Conservation (phyloP, 2,888 invertebrate species). For the Phengaris alcon region DNA sequence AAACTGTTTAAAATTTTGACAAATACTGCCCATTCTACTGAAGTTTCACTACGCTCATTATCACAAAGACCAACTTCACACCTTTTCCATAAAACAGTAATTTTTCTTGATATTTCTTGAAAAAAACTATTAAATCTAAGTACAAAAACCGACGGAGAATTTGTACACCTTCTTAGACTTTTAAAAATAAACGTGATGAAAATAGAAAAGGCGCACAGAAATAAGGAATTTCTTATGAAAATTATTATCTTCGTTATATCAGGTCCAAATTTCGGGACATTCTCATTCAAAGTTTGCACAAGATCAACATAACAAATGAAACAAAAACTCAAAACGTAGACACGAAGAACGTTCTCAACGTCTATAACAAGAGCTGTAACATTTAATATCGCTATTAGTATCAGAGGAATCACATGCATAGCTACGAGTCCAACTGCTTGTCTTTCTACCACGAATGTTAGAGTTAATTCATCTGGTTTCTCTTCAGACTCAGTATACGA, state of each 20-base stretch:
- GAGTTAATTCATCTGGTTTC: slow-evolving; percentile 2
- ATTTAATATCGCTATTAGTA: not conserved
- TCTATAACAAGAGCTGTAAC: not conserved
- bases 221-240: not conserved
- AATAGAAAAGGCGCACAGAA: not conserved
- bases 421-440: not conserved
- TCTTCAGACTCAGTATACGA: not conserved
- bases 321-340: not conserved
- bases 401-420: not conserved
- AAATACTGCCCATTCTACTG: not conserved
- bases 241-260: not conserved
- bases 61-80: not conserved
- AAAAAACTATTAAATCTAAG: not conserved
- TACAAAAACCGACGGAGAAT: not conserved
- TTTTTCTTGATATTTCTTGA: not conserved
- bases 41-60: not conserved
- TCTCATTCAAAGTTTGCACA: not conserved
- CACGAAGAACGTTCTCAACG: not conserved
- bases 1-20: not conserved
- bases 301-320: not conserved
- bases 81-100: not conserved
- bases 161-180: not conserved
- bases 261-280: not conserved
- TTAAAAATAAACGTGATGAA: not conserved
- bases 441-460: not conserved